Evolutionary conservation across 2,888 invertebrate species (phyloP).

Genomic region (Hemistola chrysoprasaria): DNA sequence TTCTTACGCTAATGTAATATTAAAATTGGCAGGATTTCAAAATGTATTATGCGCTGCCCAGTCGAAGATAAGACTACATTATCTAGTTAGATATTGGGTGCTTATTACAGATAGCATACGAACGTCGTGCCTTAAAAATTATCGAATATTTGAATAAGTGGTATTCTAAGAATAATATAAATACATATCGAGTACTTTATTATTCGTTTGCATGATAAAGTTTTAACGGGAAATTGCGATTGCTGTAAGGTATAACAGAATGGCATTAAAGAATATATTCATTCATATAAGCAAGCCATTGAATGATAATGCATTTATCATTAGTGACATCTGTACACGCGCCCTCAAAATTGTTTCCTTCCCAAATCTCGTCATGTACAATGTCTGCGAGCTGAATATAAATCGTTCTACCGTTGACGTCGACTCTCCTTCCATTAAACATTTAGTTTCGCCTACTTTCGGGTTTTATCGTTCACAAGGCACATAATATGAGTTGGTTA

Average conservation of each 20-base stretch:
- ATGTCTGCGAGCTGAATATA: slow-evolving; percentile 34
- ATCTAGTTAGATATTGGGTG: slow-evolving; percentile 18
- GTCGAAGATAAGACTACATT: slow-evolving; percentile 19
- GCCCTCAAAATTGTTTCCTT: slow-evolving; percentile 19
- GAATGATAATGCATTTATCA: no score
- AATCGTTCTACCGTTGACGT: slow-evolving; percentile 20
- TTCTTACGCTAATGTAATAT: slow-evolving; percentile 17
- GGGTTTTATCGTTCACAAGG: slow-evolving; percentile 33
- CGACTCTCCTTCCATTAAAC: slow-evolving; percentile 22
- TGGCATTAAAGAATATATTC: no score
- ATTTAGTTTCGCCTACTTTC: slow-evolving; percentile 22
- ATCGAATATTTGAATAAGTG: slow-evolving; percentile 14
- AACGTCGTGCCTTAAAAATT: slow-evolving; percentile 14
- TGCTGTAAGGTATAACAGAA: no score
- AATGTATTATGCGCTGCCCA: slow-evolving; percentile 1
- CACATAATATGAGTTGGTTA: no score
- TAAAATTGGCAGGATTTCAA: background rate
- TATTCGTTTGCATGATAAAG: no score
- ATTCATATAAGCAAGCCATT: no score
- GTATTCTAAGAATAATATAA: slow-evolving; percentile 10
- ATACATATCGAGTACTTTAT: no score
- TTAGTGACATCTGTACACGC: background rate
- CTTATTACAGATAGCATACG: slow-evolving; percentile 19
- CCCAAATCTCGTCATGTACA: slow-evolving; percentile 31
- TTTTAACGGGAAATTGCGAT: no score